These are phyloP conservation scores for Hypsibius dujardini DNA, from an alignment of 1,140 invertebrate species.

Conservation along the genomic window DNA sequence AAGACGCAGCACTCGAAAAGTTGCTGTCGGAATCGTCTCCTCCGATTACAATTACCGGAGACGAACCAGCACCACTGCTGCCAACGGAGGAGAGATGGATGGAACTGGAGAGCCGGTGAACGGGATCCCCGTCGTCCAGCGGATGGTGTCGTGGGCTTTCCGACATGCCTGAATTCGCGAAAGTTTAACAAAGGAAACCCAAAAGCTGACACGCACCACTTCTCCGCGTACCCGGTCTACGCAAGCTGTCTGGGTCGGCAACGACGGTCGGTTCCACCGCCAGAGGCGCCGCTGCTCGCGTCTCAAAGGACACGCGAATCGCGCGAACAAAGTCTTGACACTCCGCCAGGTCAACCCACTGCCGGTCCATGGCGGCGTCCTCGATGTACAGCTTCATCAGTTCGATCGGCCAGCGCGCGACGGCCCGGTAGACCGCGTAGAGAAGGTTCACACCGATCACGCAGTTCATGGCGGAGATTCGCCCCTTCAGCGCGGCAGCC, in stretches of 20 bases:
- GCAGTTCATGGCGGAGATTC: neutral
- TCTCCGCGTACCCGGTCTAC: neutral
- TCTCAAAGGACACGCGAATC: neutral
- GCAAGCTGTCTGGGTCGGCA: neutral
- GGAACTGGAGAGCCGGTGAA: neutral
- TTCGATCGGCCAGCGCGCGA: neutral
- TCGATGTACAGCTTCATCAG: conserved; percentile 9
- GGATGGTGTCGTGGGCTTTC: neutral
- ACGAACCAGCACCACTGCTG: neutral
- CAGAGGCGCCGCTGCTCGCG: neutral
- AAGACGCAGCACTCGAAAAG: neutral
- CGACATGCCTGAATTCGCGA: neutral
- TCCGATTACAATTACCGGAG: neutral
- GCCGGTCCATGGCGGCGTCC: neutral
- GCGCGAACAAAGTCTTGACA: neutral
- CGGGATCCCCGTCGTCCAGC: neutral
- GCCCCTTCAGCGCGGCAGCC: neutral
- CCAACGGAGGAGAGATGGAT: too few species aligned
- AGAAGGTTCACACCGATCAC: neutral
- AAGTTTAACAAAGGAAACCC: neutral
- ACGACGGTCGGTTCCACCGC: neutral
- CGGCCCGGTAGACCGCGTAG: neutral
- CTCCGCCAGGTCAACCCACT: conserved; percentile 16
- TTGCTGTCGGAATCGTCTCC: conserved; percentile 8
- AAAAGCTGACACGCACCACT: too few species aligned